A percentile compares a stretch with the other conserved stretches of the same genome.
Evolutionary conservation across 2,113 vertebrate species (phyloP).

Genomic region (Hemiprocne comata): DNA sequence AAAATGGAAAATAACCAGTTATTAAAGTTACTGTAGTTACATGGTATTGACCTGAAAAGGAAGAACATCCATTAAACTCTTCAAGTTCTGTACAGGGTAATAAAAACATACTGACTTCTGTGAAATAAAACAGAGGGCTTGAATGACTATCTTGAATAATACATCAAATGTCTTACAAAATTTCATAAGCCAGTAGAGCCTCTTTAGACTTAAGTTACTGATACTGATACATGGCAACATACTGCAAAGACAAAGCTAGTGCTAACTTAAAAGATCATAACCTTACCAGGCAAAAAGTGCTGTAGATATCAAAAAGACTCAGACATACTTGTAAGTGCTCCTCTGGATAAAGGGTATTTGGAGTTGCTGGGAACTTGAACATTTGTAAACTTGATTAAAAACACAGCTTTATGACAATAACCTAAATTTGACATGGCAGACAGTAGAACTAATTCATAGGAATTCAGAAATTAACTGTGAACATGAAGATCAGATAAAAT

Average conservation of each 20-base stretch:
- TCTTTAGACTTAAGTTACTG: background rate
- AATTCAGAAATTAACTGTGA: background rate
- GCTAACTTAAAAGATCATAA: background rate
- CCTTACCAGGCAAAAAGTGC: slow-evolving; percentile 4
- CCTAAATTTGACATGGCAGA: slow-evolving; percentile 6
- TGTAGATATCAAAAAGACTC: background rate
- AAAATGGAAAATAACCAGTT: background rate
- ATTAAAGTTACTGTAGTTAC: background rate
- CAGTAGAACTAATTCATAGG: background rate
- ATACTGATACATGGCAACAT: background rate
- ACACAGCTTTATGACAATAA: slow-evolving; percentile 8
- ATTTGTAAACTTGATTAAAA: slow-evolving; percentile 27
- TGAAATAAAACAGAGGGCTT: background rate
- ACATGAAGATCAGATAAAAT: background rate
- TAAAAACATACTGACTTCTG: background rate
- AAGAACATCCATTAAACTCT: background rate
- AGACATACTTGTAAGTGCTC: background rate
- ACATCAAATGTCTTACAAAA: background rate
- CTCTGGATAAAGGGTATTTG: background rate
- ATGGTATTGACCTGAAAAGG: background rate
- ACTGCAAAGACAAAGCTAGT: slow-evolving; percentile 1
- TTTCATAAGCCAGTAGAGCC: background rate
- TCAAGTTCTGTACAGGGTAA: background rate
- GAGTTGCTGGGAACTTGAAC: background rate
- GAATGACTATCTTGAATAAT: background rate